These are phyloP conservation scores for Mercenaria mercenaria DNA, from an alignment of 1,140 invertebrate genomes.

Conservation along the genomic window DNA sequence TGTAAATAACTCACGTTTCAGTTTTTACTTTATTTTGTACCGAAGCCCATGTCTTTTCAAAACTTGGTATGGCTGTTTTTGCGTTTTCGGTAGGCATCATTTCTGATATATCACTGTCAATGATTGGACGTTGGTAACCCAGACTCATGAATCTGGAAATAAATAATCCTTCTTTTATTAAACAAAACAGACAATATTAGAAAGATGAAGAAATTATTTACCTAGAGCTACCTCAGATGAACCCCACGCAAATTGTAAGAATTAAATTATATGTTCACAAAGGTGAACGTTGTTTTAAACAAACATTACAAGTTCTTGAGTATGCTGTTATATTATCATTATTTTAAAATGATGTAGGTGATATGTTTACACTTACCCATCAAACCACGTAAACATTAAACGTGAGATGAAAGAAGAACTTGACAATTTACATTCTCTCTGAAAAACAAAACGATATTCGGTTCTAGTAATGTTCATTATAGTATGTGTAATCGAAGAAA, in stretches of 20 bases:
- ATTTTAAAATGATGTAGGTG: too few relatives aligned
- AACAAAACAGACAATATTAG: background rate
- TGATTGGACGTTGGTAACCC: background rate
- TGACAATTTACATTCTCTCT: background rate
- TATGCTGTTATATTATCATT: too few relatives aligned
- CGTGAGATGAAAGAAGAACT: background rate
- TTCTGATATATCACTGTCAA: background rate
- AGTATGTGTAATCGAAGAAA: too few relatives aligned
- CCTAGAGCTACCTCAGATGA: background rate
- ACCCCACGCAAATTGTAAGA: background rate
- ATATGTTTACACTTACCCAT: background rate
- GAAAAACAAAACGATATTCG: background rate
- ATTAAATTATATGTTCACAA: too few relatives aligned
- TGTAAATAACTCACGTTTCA: constrained; percentile 8
- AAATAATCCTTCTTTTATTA: too few relatives aligned
- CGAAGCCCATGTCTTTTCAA: background rate
- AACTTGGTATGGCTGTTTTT: background rate
- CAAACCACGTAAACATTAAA: background rate
- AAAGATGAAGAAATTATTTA: background rate
- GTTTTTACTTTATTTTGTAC: background rate
- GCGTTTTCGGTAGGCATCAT: background rate
- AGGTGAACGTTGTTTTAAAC: too few relatives aligned
- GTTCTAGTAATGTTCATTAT: too few relatives aligned
- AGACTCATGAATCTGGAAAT: constrained; percentile 15
- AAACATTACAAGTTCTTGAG: too few relatives aligned